Evolutionary conservation across 2,888 invertebrate genomes (phyloP).

Genomic region (Tetragnatha montana): DNA sequence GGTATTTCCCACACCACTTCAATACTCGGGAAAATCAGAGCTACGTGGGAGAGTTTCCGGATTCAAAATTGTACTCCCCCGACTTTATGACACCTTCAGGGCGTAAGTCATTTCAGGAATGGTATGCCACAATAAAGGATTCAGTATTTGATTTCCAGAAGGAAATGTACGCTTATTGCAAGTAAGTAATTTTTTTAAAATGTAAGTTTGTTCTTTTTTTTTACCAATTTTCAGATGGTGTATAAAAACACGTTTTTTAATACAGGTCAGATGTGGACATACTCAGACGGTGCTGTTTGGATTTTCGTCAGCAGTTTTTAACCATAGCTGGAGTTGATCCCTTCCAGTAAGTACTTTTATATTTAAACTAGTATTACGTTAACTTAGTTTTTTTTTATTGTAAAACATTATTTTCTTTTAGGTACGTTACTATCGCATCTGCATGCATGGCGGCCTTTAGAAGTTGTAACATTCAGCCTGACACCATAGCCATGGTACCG

Average conservation of each 20-base stretch:
- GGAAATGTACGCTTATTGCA: background rate
- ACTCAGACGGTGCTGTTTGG: conserved; percentile 7
- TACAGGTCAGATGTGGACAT: conserved; percentile 26
- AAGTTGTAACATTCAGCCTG: background rate
- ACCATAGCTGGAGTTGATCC: background rate
- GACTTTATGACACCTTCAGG: conserved; percentile 11
- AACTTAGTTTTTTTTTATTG: too few relatives aligned
- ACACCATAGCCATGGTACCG: conserved; percentile 25
- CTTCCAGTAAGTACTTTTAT: background rate
- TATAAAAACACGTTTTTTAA: background rate
- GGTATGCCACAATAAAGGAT: background rate
- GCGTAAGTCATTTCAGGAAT: background rate
- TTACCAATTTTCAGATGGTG: background rate
- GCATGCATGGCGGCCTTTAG: conserved; percentile 27
- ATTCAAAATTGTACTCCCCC: background rate
- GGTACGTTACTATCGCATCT: conserved; percentile 7
- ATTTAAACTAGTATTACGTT: too few relatives aligned
- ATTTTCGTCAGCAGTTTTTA: background rate
- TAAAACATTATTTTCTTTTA: background rate
- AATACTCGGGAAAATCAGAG: conserved; percentile 17
- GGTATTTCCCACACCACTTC: conserved; percentile 43
- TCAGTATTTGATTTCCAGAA: background rate
- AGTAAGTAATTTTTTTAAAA: background rate
- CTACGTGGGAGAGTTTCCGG: conserved; percentile 10
- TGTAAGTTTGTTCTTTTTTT: background rate